Base-by-base conservation (phyloP, 2,113 vertebrate genomes). In the Capreolus pygargus region DNA sequence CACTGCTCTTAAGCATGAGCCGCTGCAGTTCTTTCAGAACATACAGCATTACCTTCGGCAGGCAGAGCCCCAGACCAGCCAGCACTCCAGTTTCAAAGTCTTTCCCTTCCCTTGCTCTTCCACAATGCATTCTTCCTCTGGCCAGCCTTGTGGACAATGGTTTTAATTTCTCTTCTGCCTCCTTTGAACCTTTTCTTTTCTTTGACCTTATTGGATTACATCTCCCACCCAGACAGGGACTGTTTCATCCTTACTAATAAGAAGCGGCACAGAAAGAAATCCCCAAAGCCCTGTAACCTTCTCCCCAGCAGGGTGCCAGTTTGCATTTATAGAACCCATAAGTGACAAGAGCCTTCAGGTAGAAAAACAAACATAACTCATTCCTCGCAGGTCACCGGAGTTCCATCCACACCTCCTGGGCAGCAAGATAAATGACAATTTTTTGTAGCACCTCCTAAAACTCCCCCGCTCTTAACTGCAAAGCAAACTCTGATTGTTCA, bases 281-380 rank as follows among this genome's bases (percentile, higher is more conserved):
- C 12, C 85, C 33, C 30, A 58, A 60, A 57, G 17, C 58, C 16
- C 39, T 79, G 67, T 96, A 54, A 25, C 86, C 74, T 45, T 74
- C 86, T 94, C 57, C 39, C 39, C 45, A 95, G 45, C 14, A 84
- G 39, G 70, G 27, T 3, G 0, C 52, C 50, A 54, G 45, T 81
- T 52, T 91, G 47, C 52, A 36, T 78, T 86, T 79, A 52, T 86
- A 79, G 74, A 89, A 74, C 52, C 61, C 25, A 23, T 89, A 64
- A 92, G 33, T 74, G 96, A 81, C 1, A 11, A 79, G 45, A 39
- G 9, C 88, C 58, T 92, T 36, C 55, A 64, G 45, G 83, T 57
- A 93, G 67, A 91, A 97, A 89, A 52, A 91, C 50, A 94, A 91
- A 52, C 54, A 67, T 78, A 79, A 86, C 52, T 93, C 70, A 30